Percentiles rank a stretch among this genome's conserved stretches.
phyloP scores from a whole-genome alignment of 2,113 vertebrate genomes.

The Cebidichthys violaceus region DNA sequence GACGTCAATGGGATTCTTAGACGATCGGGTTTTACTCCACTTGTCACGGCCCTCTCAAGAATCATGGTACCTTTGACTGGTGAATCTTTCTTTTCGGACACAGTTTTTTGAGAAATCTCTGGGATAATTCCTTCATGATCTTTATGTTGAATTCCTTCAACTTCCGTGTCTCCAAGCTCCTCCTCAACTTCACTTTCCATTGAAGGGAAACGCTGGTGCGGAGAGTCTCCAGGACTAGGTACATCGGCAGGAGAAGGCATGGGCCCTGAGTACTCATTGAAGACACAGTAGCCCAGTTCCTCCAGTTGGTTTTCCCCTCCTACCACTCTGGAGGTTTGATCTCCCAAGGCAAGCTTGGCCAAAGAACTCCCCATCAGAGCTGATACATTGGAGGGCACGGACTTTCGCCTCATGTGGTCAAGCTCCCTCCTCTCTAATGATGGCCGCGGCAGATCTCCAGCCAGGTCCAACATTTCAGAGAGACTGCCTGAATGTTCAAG shows the following conservation, averaged over 20 bases:
- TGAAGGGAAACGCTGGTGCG: slow-evolving; percentile 63
- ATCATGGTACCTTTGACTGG: slow-evolving; percentile 60
- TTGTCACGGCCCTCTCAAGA: slow-evolving; percentile 74
- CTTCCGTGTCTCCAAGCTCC: slow-evolving; percentile 20
- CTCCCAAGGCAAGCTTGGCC: slow-evolving; percentile 61
- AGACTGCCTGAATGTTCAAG: slow-evolving; percentile 55
- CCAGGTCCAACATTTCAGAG: slow-evolving; percentile 77
- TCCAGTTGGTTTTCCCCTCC: slow-evolving; percentile 59
- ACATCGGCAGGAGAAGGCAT: slow-evolving; percentile 80
- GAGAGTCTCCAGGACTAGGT: slow-evolving; percentile 65
- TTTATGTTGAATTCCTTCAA: slow-evolving; percentile 23
- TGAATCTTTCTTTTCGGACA: slow-evolving; percentile 64
- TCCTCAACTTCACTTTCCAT: slow-evolving; percentile 53
- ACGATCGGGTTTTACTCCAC: slow-evolving; percentile 75
- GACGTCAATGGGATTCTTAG: slow-evolving; percentile 71
- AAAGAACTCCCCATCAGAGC: slow-evolving; percentile 65
- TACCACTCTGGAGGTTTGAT: slow-evolving; percentile 31
- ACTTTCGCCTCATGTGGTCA: slow-evolving; percentile 70
- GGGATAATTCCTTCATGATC: slow-evolving; percentile 23
- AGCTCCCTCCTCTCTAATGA: slow-evolving; percentile 57
- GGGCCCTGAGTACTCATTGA: slow-evolving; percentile 73
- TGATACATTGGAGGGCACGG: slow-evolving; percentile 65
- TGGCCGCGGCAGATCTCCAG: slow-evolving; percentile 61
- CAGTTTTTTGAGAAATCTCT: slow-evolving; percentile 40
- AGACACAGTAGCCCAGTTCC: slow-evolving; percentile 74